Percentiles rank a stretch among this genome's conserved stretches.
phyloP scores from a whole-genome alignment of 2,797 vertebrate species.

The Florisuga fusca region DNA sequence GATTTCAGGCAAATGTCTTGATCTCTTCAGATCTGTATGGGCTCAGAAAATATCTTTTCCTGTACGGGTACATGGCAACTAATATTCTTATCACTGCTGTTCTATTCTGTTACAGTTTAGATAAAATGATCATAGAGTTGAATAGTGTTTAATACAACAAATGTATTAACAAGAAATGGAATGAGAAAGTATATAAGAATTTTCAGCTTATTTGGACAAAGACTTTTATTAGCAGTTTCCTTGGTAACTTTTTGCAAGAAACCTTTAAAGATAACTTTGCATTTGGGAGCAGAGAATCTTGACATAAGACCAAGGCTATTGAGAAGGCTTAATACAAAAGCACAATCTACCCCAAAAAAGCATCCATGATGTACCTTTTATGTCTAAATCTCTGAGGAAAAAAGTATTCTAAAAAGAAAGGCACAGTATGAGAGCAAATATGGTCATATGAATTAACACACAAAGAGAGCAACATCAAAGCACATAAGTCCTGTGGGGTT shows the following conservation, averaged over 20 bases:
- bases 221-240: slow-evolving; percentile 18
- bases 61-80: not conserved
- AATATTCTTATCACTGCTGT: not conserved
- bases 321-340: slow-evolving; percentile 13
- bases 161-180: not conserved
- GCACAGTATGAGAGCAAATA: not conserved
- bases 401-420: not conserved
- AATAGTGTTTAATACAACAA: not conserved
- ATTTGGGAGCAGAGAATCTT: not conserved
- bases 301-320: slow-evolving; percentile 12
- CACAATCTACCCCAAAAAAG: not conserved
- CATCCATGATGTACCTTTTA: not conserved
- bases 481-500: not conserved
- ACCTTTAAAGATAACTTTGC: slow-evolving; percentile 41
- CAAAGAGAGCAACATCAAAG: not conserved
- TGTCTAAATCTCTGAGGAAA: not conserved
- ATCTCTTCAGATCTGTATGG: not conserved
- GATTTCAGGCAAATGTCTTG: not conserved
- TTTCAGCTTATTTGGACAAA: slow-evolving; percentile 42
- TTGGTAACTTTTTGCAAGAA: slow-evolving; percentile 14
- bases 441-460: not conserved
- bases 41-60: not conserved
- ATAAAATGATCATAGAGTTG: slow-evolving; percentile 5
- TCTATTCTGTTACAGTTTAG: not conserved
- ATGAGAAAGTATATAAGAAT: slow-evolving; percentile 7